Evolutionary conservation across 2,888 invertebrate species (phyloP).

Genomic region (Clanis bilineata): DNA sequence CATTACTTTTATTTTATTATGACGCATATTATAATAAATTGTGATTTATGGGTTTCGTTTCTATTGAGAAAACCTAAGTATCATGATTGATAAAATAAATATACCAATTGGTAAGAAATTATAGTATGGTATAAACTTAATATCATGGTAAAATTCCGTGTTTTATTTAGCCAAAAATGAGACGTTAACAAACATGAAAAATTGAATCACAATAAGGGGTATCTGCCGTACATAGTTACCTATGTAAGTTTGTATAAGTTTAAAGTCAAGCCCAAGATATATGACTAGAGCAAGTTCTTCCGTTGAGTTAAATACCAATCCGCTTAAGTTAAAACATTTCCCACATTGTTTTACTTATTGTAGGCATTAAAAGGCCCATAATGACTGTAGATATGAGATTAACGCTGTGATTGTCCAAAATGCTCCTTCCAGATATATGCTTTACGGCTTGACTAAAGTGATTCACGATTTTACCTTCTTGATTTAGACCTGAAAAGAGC

Average conservation of each 20-base stretch:
- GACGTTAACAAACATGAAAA: no score
- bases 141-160: no score
- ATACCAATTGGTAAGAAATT: no score
- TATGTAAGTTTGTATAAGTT: neutral
- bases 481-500: constrained; percentile 84
- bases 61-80: no score
- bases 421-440: constrained; percentile 88
- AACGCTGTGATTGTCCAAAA: constrained; percentile 94
- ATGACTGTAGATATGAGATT: constrained; percentile 91
- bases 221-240: neutral
- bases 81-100: no score
- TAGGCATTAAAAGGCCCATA: constrained; percentile 87
- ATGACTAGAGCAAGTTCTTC: neutral
- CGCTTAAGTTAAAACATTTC: constrained; percentile 40
- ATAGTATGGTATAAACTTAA: no score
- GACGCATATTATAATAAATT: no score
- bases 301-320: neutral
- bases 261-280: neutral
- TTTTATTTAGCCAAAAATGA: no score
- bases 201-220: neutral
- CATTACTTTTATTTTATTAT: no score
- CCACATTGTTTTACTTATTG: constrained; percentile 73
- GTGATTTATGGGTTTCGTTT: no score
- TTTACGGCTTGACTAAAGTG: constrained; percentile 85
- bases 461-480: constrained; percentile 87